Evolutionary conservation across 1,140 invertebrate species (phyloP).

Genomic region (Conus betulinus): DNA sequence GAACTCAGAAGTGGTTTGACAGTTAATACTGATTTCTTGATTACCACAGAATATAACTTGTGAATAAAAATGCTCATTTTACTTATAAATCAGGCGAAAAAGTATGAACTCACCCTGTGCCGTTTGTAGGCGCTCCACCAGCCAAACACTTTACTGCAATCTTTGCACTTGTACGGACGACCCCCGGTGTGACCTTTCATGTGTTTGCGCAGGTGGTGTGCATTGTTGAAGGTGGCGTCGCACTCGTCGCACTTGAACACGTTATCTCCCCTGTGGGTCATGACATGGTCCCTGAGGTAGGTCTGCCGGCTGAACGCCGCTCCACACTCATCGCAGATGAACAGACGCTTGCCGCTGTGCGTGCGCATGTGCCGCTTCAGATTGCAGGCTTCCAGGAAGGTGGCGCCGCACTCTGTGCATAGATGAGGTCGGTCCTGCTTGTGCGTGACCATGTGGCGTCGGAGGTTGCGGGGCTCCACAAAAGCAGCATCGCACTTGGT

Average conservation of each 20-base stretch:
- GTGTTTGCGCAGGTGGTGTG: conserved; percentile 81
- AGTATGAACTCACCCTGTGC: background rate
- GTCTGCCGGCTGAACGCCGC: conserved; percentile 37
- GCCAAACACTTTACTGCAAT: conserved; percentile 40
- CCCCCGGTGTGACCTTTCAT: conserved; percentile 47
- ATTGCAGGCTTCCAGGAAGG: conserved; percentile 14
- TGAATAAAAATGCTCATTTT: no score
- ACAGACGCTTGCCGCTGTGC: conserved; percentile 32
- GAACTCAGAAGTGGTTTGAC: no score
- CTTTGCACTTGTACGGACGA: conserved; percentile 51
- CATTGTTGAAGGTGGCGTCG: conserved; percentile 86
- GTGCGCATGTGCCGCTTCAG: conserved; percentile 39
- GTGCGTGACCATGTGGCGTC: conserved; percentile 91
- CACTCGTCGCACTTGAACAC: conserved; percentile 76
- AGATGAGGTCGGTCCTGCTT: conserved; percentile 84
- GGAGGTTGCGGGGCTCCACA: conserved; percentile 91
- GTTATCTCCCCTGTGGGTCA: conserved; percentile 64
- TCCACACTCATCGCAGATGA: conserved; percentile 39
- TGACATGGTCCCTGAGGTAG: conserved; percentile 83
- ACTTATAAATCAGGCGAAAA: no score
- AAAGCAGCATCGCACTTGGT: conserved; percentile 78
- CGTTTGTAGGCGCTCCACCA: conserved; percentile 26
- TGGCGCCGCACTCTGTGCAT: conserved; percentile 80
- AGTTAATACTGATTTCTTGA: no score
- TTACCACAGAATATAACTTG: no score